A percentile compares a stretch with the other conserved stretches of the same genome.
Evolutionary conservation across 2,797 vertebrate genomes (phyloP).

Genomic region (Myotis planiceps): DNA sequence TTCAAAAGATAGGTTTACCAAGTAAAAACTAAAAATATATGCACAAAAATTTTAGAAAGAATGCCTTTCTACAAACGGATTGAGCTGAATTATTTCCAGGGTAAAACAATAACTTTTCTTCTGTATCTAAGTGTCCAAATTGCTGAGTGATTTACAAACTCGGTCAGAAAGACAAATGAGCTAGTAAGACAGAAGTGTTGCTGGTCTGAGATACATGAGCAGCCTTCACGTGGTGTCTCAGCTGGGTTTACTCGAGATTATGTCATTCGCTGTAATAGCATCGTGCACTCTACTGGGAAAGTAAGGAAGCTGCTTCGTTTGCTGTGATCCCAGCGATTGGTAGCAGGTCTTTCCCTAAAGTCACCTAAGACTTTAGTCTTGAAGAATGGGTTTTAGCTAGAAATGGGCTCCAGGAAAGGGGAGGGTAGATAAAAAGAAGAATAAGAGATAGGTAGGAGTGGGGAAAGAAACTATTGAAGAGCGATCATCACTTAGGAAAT

Average conservation of each 20-base stretch:
- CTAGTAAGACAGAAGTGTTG: background rate
- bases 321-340: background rate
- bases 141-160: conserved; percentile 17
- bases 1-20: background rate
- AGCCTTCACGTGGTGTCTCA: background rate
- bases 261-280: background rate
- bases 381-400: background rate
- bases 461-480: background rate
- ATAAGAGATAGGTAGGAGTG: background rate
- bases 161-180: conserved; percentile 34
- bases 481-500: background rate
- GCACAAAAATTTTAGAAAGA: background rate
- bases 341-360: background rate
- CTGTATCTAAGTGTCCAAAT: background rate
- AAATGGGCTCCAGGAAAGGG: background rate
- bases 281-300: background rate
- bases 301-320: background rate
- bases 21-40: background rate
- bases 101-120: conserved; percentile 21
- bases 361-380: background rate
- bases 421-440: background rate
- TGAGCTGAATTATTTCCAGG: background rate
- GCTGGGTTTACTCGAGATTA: conserved; percentile 30
- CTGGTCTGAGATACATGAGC: background rate
- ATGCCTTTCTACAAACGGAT: background rate